Base-by-base conservation (phyloP, 2,797 vertebrate species). In the Chelonia mydas region DNA sequence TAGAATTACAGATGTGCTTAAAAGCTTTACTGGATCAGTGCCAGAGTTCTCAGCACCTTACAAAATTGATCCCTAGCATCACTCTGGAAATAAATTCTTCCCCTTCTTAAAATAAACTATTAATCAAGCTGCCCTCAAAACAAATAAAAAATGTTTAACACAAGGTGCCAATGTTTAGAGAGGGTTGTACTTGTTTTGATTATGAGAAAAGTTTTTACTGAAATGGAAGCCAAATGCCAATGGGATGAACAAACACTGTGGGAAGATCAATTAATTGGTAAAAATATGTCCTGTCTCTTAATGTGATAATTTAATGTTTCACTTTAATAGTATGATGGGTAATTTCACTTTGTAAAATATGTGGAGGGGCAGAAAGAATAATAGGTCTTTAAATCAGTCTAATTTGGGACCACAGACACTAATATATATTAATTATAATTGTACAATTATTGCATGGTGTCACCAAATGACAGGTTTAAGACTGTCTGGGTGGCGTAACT, bases 21-120 rank as follows among this genome's bases (percentile, higher is more conserved):
- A 77, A 5, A 0, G 0, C 0, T 92, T 77, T 85, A 54, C 27
- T 51, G 59, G 27, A 28, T 0, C 3, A 76, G 50, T 45, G 33
- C 15, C 15, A 41, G 25, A 53, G 49, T 28, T 51, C 33, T 41
- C 12, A 72, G 82, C 21, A 80, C 2, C 0, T 4, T 19, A 37
- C 83, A 85, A 68, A 86, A 74, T 6, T 65, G 57, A 15, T 28
- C 57, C 1, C 28, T 59, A 17, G 61, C 41, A 41, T 45, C 19
- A 45, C 11, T 23, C 72, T 25, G 33, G 41, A 45, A 74, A 74
- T 27, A 12, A 74, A 27, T 37, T 19, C 33, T 65, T 45, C 41
- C 41, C 21, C 12, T 45, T 74, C 25, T 45, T 74, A 74, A 83
- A n/a, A 87, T 3, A 12, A 1, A 33, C 16, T 76, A 74, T 47